Evolutionary conservation across 92 coral and sea anemone genomes (phyloP).

Genomic region (Scolanthus callimorphus): DNA sequence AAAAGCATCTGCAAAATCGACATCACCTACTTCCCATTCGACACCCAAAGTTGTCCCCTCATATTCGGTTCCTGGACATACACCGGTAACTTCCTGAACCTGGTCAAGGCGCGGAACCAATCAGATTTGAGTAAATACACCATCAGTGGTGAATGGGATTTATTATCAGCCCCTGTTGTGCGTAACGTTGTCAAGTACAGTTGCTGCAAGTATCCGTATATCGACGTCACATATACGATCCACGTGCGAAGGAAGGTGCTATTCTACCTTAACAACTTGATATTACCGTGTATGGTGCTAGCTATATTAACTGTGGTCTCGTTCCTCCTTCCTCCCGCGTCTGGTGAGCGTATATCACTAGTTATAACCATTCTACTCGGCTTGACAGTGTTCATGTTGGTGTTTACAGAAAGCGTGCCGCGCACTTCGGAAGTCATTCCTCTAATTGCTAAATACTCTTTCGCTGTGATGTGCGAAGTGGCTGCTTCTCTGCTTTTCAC

Average conservation of each 20-base stretch:
- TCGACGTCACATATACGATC: slow-evolving; percentile 73
- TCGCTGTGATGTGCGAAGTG: slow-evolving; percentile 83
- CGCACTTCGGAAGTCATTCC: slow-evolving; percentile 91
- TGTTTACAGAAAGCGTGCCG: slow-evolving; percentile 88
- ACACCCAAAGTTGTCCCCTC: slow-evolving; percentile 75
- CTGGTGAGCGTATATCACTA: slow-evolving; percentile 91
- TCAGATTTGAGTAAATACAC: slow-evolving; percentile 78
- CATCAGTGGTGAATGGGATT: slow-evolving; percentile 87
- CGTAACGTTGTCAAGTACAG: slow-evolving; percentile 69
- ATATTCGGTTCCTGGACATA: slow-evolving; percentile 95
- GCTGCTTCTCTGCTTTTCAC: slow-evolving; percentile 69
- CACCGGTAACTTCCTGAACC: slow-evolving; percentile 65
- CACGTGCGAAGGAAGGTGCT: slow-evolving; percentile 76
- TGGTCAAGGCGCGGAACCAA: slow-evolving; percentile 29
- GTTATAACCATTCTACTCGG: slow-evolving; percentile 88
- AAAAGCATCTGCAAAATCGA: slow-evolving; percentile 91
- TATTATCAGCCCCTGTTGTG: slow-evolving; percentile 55
- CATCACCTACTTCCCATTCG: slow-evolving; percentile 87
- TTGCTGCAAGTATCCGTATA: slow-evolving; percentile 90
- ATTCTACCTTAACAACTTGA: slow-evolving; percentile 80
- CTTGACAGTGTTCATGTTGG: slow-evolving; percentile 85
- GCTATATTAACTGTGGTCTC: slow-evolving; percentile 72
- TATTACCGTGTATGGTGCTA: slow-evolving; percentile 77
- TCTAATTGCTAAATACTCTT: slow-evolving; percentile 76
- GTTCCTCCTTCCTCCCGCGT: slow-evolving; percentile 76